phyloP scores from a whole-genome alignment of 2,113 vertebrate genomes.

The Hipposideros armiger region DNA sequence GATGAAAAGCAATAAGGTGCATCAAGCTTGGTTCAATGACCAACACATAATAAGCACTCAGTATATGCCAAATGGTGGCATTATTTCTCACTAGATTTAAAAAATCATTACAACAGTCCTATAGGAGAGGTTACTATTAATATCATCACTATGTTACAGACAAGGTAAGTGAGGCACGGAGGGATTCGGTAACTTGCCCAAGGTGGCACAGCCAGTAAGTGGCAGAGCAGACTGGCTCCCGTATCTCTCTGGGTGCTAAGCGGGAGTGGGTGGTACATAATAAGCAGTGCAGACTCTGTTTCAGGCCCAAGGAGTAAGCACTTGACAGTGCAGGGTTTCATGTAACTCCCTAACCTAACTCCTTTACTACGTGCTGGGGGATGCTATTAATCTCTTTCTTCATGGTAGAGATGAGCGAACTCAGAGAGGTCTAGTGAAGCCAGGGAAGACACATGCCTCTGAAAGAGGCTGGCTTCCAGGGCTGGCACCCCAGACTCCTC shows the following conservation, averaged over 20 bases:
- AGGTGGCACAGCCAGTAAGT: neutral
- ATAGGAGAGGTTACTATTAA: neutral
- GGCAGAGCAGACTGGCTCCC: neutral
- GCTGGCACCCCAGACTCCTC: neutral
- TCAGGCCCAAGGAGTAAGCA: neutral
- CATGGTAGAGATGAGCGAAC: neutral
- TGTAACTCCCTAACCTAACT: neutral
- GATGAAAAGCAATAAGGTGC: neutral
- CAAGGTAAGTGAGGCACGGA: neutral
- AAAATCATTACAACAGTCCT: neutral
- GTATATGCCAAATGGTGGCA: neutral
- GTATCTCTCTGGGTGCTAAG: neutral
- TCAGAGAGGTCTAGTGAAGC: neutral
- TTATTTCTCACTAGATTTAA: neutral
- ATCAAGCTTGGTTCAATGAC: neutral
- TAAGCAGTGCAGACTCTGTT: too few species aligned
- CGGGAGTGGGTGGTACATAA: neutral
- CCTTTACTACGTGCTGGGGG: neutral
- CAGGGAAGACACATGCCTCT: neutral
- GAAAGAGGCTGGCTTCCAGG: neutral
- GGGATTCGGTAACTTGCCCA: neutral
- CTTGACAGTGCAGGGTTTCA: neutral
- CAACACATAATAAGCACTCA: neutral
- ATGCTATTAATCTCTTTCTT: neutral
- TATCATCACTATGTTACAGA: neutral